Conservation (phyloP, 1,140 invertebrate species). For the Meloidogyne floridensis region DNA sequence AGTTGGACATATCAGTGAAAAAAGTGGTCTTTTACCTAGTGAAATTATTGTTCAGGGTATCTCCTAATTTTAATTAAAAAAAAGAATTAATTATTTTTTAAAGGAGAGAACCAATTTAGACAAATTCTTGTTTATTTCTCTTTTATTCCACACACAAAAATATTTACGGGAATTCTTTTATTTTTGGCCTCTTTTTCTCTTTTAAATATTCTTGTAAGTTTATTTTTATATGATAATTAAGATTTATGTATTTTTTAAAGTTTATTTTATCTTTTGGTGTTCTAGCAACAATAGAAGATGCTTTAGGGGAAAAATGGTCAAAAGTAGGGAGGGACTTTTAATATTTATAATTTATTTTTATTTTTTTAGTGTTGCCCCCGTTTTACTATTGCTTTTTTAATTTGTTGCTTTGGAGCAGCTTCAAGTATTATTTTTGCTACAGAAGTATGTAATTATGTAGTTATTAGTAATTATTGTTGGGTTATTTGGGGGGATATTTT, state of each 20-base stretch:
- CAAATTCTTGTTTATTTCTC: conserved; percentile 60
- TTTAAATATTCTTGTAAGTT: conserved; percentile 62
- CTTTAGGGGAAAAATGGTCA: conserved; percentile 57
- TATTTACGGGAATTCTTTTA: conserved; percentile 57
- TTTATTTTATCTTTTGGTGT: conserved; percentile 33
- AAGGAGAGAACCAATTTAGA: conserved; percentile 56
- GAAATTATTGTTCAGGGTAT: conserved; percentile 54
- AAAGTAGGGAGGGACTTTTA: conserved; percentile 11
- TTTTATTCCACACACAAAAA: conserved; percentile 53
- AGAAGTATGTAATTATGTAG: conserved; percentile 13
- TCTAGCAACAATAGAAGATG: conserved; percentile 60
- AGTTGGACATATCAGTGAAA: conserved; percentile 52
- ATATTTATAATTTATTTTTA: background rate
- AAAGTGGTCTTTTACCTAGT: conserved; percentile 51
- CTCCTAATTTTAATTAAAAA: background rate
- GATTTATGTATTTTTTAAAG: conserved; percentile 8
- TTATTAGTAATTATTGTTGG: no score
- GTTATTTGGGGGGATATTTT: no score
- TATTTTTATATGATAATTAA: conserved; percentile 3
- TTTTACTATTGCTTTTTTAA: conserved; percentile 56
- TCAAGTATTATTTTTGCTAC: conserved; percentile 60
- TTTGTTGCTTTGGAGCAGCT: conserved; percentile 50
- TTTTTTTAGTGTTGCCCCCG: conserved; percentile 51
- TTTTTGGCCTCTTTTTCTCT: conserved; percentile 50
- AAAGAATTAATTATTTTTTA: no score